Conservation (phyloP, 2,113 vertebrate genomes). For the Peromyscus maniculatus region DNA sequence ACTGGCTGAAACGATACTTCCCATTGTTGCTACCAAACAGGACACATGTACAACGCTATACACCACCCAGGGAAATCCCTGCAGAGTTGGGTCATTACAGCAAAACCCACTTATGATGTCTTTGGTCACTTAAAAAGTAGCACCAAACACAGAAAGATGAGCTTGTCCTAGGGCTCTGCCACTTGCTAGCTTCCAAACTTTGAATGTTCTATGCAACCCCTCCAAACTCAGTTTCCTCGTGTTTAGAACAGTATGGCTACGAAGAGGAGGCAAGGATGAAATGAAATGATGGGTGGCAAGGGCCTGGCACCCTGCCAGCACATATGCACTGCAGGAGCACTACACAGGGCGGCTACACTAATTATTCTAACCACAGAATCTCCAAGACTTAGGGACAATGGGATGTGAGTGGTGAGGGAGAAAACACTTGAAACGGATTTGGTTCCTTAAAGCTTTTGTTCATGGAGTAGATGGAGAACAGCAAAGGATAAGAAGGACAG, state of each 20-base stretch:
- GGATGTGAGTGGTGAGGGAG: background rate
- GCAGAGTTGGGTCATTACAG: background rate
- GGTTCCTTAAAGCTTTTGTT: background rate
- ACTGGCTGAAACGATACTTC: constrained; percentile 53
- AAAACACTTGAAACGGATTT: background rate
- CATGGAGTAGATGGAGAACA: background rate
- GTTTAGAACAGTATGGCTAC: background rate
- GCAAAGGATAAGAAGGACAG: background rate
- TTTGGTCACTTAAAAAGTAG: background rate
- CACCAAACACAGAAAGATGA: background rate
- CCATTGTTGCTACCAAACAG: background rate
- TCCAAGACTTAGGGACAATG: background rate
- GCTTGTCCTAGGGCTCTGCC: background rate
- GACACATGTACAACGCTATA: background rate
- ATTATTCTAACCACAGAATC: background rate
- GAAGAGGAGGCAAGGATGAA: background rate
- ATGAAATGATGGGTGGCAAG: background rate
- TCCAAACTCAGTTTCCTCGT: background rate
- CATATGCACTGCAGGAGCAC: background rate
- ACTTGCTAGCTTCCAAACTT: constrained; percentile 37
- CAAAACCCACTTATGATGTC: background rate
- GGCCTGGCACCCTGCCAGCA: background rate
- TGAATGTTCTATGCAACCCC: background rate
- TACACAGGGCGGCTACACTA: background rate
- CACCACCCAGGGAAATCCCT: background rate